A percentile compares a stretch with the other conserved stretches of the same genome.
phyloP scores from a whole-genome alignment of 2,797 vertebrate species.

The Rhinichthys osculus region DNA sequence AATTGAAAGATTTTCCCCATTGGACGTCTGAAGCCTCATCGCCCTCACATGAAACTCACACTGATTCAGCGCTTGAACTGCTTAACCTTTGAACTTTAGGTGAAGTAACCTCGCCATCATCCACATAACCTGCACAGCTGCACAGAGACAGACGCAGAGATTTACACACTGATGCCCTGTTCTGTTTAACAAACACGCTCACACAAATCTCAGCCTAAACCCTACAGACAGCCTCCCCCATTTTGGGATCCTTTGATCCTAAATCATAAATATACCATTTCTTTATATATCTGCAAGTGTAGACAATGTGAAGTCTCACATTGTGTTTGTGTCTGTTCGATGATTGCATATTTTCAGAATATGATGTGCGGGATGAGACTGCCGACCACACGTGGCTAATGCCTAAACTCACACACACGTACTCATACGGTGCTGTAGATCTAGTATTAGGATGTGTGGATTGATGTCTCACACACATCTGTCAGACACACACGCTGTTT shows the following conservation, averaged over 20 bases:
- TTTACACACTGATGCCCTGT: conserved; percentile 50
- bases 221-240: conserved; percentile 17
- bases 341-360: conserved; percentile 9
- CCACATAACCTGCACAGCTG: conserved; percentile 45
- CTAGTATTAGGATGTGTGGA: conserved; percentile 78
- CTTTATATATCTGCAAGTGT: conserved; percentile 3
- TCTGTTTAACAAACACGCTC: conserved; percentile 30
- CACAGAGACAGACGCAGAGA: conserved; percentile 43
- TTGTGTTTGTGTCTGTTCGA: neutral
- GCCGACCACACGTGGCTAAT: neutral
- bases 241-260: conserved; percentile 2
- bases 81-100: conserved; percentile 54
- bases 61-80: conserved; percentile 26
- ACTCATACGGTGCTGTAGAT: conserved; percentile 64
- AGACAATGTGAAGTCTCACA: neutral
- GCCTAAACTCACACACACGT: neutral
- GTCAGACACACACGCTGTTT: conserved; percentile 78
- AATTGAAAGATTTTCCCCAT: neutral
- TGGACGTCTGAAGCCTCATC: neutral
- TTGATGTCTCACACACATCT: conserved; percentile 76
- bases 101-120: conserved; percentile 31
- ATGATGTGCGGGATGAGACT: conserved; percentile 19
- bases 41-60: neutral
- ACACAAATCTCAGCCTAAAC: conserved; percentile 26
- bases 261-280: conserved; percentile 28